A percentile compares a stretch with the other conserved stretches of the same genome.
phyloP scores from a whole-genome alignment of 2,797 vertebrate genomes.

The Pyrocephalus nanus region DNA sequence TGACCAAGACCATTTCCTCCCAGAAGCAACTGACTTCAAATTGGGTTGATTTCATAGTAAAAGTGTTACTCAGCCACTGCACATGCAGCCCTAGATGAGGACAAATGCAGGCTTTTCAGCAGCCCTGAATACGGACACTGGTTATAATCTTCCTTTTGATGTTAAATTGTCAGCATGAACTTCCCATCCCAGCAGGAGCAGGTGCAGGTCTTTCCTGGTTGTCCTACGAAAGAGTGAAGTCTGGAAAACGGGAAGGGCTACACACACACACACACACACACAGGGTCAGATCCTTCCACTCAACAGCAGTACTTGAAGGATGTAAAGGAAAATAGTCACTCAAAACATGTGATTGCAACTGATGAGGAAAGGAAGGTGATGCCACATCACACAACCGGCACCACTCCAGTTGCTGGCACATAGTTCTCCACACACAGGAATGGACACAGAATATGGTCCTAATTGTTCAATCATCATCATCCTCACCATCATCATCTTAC shows the following conservation, averaged over 20 bases:
- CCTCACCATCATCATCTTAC: not conserved
- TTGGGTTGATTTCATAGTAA: fast-evolving
- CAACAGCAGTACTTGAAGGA: not conserved
- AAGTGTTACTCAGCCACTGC: not conserved
- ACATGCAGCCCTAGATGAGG: not conserved
- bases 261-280: too few species aligned
- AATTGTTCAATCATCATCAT: not conserved
- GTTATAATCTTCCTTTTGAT: not conserved
- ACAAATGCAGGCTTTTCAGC: not conserved
- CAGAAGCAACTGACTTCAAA: not conserved
- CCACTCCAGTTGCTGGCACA: not conserved
- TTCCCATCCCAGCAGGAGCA: not conserved
- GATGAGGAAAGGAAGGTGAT: not conserved
- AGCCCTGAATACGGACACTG: not conserved
- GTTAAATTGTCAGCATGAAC: not conserved
- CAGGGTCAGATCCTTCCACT: not conserved
- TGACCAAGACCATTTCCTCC: not conserved
- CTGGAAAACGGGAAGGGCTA: not conserved
- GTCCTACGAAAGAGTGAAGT: not conserved
- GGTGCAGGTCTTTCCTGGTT: not conserved
- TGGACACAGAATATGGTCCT: not conserved
- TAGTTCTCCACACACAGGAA: not conserved
- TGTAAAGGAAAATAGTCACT: not conserved
- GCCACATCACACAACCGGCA: not conserved
- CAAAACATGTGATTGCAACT: not conserved